phyloP scores from a whole-genome alignment of 2,113 vertebrate species.

The Oreocharis arfaki region DNA sequence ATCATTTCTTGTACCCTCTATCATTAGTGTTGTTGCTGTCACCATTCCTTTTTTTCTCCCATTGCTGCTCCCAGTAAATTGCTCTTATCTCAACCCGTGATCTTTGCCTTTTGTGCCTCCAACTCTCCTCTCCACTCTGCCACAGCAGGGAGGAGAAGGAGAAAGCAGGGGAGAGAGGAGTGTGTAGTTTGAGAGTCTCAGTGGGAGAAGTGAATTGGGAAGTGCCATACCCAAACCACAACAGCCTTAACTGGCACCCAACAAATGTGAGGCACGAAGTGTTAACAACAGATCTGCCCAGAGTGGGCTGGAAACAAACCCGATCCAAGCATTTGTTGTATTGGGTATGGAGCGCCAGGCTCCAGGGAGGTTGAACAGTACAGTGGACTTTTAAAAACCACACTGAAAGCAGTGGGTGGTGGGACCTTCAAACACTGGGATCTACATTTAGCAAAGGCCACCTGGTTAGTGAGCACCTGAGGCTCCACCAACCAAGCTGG shows the following conservation, averaged over 20 bases:
- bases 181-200: not conserved
- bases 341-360: not conserved
- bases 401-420: not conserved
- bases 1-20: not conserved
- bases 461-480: not conserved
- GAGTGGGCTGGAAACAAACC: not conserved
- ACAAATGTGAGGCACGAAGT: rapidly evolving
- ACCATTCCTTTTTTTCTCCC: not conserved
- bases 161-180: not conserved
- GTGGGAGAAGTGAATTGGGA: not conserved
- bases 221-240: not conserved
- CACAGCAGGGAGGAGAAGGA: not conserved
- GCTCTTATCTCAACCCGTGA: not conserved
- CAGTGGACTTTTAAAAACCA: not conserved
- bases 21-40: not conserved
- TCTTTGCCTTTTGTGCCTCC: not conserved
- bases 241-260: not conserved
- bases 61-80: not conserved
- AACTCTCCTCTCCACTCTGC: not conserved
- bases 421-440: not conserved
- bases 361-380: not conserved
- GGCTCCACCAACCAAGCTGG: not conserved
- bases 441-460: not conserved
- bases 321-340: not conserved
- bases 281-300: not conserved